Percentiles rank a stretch among this genome's conserved stretches.
phyloP scores from a whole-genome alignment of 2,113 vertebrate species.

The Butorides virescens region DNA sequence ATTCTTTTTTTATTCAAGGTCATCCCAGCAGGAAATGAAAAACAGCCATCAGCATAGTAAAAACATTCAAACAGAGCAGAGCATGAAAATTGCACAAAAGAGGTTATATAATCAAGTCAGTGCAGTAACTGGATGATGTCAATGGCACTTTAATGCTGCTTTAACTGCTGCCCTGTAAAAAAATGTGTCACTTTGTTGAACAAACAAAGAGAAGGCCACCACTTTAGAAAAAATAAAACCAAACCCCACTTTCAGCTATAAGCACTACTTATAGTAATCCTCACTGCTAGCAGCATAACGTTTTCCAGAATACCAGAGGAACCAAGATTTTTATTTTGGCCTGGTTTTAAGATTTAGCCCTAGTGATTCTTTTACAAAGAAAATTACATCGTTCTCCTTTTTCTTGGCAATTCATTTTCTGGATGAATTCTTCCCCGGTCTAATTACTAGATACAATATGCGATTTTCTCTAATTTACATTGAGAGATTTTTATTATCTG shows the following conservation, averaged over 20 bases:
- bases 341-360: not conserved
- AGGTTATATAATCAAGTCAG: slow-evolving; percentile 64
- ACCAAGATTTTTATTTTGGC: not conserved
- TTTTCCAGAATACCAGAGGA: not conserved
- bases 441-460: not conserved
- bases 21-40: slow-evolving; percentile 73
- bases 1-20: slow-evolving; percentile 70
- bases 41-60: slow-evolving; percentile 67
- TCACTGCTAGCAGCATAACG: not conserved
- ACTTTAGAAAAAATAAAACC: slow-evolving; percentile 36
- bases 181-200: slow-evolving; percentile 60
- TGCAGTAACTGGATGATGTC: slow-evolving; percentile 61
- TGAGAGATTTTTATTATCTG: not conserved
- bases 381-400: not conserved
- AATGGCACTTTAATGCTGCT: slow-evolving; percentile 60
- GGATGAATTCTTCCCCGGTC: not conserved
- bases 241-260: not conserved
- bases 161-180: slow-evolving; percentile 52
- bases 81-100: slow-evolving; percentile 70
- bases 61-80: slow-evolving; percentile 71
- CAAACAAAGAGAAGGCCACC: slow-evolving; percentile 36
- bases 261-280: not conserved
- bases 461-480: not conserved
- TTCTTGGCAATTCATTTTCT: not conserved
- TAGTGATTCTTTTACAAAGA: not conserved